Base-by-base conservation (phyloP, 2,113 vertebrate genomes). In the Chrysochloris asiatica region DNA sequence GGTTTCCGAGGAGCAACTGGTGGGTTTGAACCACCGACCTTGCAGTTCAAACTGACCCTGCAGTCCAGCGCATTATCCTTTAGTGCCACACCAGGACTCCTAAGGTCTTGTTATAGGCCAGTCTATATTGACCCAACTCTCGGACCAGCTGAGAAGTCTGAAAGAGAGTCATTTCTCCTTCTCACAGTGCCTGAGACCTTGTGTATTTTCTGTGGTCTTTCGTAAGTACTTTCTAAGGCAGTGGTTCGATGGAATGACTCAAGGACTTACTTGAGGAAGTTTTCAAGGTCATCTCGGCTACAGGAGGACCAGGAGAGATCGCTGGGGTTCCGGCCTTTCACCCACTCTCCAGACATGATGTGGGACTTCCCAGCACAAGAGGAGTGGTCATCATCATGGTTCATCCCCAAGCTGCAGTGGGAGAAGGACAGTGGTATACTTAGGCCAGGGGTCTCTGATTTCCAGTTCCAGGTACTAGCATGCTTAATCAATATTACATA, bases 281-380 rank as follows among this genome's bases (percentile, higher is more conserved):
- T 99, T 94, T 99, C 99, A 17, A 99, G 98, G 97, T 99, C 99
- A 0, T 99, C 98, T 0, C 98, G 98, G 95, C 99, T 99, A 97
- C 99, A 99, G 67, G 99, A 98, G 33, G 99, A 99, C 99, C 99
- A 99, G 63, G 99, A 99, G 16, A 99, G 98, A 96, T 99, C 99
- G 28, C 99, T 99, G 95, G 99, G 99, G 95, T 99, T 99, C 77
- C 99, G 98, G 72, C 99, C 99, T 94, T 99, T 99, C 93, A 99
- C 98, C 99, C 99, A 99, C 89, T 99, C 99, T 92, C 99, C 99
- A 1, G 99, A 99, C 99, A 99, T 99, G 95, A 99, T 99, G 96
- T 99, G 99, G 54, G 99, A 99, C 92, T 98, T 98, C 38, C 99
- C 98, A 0, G 98, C 98, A 56, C 99, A 99, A 69, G 98, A 97